phyloP scores from a whole-genome alignment of 2,113 vertebrate genomes.

The Xiphophorus couchianus region DNA sequence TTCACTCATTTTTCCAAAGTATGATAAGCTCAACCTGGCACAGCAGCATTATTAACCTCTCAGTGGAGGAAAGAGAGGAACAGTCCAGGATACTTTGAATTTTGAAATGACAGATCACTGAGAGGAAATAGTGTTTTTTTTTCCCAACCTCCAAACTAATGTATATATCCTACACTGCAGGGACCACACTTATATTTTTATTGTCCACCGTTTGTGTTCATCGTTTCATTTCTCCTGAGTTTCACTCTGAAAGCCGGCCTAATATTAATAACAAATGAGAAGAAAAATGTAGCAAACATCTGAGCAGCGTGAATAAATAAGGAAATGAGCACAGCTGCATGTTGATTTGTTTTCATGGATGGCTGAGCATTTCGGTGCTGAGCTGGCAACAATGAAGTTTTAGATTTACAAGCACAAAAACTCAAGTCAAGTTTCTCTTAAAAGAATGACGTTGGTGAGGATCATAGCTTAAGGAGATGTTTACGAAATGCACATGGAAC shows the following conservation, averaged over 20 bases:
- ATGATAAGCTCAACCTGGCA: conserved; percentile 12
- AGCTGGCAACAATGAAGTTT: conserved; percentile 48
- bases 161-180: neutral
- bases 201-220: conserved; percentile 4
- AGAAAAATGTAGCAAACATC: conserved; percentile 31
- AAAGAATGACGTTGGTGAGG: neutral
- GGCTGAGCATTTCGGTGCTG: conserved; percentile 33
- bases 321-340: conserved; percentile 35
- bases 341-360: conserved; percentile 59
- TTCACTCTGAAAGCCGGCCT: conserved; percentile 14
- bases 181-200: conserved; percentile 14
- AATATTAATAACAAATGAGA: conserved; percentile 6
- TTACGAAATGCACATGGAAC: neutral
- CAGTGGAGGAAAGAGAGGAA: neutral
- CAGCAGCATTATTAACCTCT: neutral
- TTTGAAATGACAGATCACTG: conserved; percentile 1
- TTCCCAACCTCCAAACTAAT: neutral
- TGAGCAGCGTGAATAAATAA: conserved; percentile 52
- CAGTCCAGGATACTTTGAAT: conserved; percentile 10
- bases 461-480: neutral
- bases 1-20: neutral
- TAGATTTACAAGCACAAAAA: conserved; percentile 10
- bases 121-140: neutral
- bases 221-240: conserved; percentile 18
- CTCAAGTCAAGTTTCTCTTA: conserved; percentile 2